phyloP scores from a whole-genome alignment of 2,797 vertebrate genomes.

The Chaunax sp. region DNA sequence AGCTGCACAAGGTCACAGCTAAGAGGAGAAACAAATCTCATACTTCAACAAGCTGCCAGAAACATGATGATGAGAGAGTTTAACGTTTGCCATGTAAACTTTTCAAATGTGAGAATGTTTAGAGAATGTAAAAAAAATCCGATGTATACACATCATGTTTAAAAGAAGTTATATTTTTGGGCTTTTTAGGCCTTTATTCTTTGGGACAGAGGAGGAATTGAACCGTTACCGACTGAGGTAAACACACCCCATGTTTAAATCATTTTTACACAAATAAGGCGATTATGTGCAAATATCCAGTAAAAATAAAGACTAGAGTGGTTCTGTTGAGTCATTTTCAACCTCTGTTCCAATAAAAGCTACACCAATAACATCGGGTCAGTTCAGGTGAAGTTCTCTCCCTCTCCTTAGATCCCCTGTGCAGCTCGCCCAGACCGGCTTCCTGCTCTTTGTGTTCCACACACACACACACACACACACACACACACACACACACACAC shows the following conservation, averaged over 20 bases:
- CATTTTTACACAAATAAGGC: neutral
- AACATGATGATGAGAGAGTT: too few relatives aligned
- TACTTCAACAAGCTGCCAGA: too few relatives aligned
- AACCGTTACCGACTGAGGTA: too few relatives aligned
- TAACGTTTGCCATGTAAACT: too few relatives aligned
- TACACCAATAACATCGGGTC: conserved; percentile 31
- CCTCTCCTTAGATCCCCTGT: conserved; percentile 42
- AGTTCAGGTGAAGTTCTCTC: conserved; percentile 60
- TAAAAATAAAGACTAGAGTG: neutral
- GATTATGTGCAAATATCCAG: neutral
- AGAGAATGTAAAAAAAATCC: too few relatives aligned
- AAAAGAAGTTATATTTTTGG: too few relatives aligned
- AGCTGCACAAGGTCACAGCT: too few relatives aligned
- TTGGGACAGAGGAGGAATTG: too few relatives aligned
- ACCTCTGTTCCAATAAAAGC: neutral
- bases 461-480: conserved; percentile 7
- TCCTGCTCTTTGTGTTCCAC: conserved; percentile 53
- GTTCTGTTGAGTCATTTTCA: conserved; percentile 5
- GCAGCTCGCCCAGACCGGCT: conserved; percentile 34
- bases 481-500: conserved; percentile 15
- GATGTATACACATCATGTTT: too few relatives aligned
- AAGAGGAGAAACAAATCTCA: too few relatives aligned
- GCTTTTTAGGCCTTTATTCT: too few relatives aligned
- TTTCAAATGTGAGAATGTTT: too few relatives aligned
- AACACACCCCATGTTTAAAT: neutral